Conservation (phyloP, 2,888 invertebrate genomes). For the Mycalesis mineus region DNA sequence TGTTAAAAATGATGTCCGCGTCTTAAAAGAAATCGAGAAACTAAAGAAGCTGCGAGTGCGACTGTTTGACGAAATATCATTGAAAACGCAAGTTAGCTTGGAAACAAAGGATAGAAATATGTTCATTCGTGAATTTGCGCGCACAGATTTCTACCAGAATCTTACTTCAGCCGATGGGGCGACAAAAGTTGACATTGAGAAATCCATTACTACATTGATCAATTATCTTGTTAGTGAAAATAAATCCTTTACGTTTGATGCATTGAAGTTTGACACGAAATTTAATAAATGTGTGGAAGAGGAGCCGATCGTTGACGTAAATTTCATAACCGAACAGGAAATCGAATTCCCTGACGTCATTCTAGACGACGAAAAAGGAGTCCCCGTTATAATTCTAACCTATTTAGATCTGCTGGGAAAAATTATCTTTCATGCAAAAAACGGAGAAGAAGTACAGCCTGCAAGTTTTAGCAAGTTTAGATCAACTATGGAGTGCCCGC, state of each 20-base stretch:
- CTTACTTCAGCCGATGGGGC: slow-evolving; percentile 16
- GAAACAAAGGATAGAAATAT: slow-evolving; percentile 35
- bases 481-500: slow-evolving; percentile 41
- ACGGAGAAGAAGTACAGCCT: slow-evolving; percentile 8
- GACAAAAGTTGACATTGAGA: slow-evolving; percentile 39
- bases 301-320: slow-evolving; percentile 36
- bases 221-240: slow-evolving; percentile 43
- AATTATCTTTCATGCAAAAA: slow-evolving; percentile 37
- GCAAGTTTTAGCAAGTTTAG: slow-evolving; percentile 44
- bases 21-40: too few relatives aligned
- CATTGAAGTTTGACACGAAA: slow-evolving; percentile 38
- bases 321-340: slow-evolving; percentile 40
- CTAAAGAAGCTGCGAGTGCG: too few relatives aligned
- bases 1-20: too few relatives aligned
- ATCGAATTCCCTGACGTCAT: slow-evolving; percentile 48
- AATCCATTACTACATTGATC: slow-evolving; percentile 42
- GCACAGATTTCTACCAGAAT: slow-evolving; percentile 36
- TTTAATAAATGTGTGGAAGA: slow-evolving; percentile 31
- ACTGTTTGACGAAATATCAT: too few relatives aligned
- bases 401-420: slow-evolving; percentile 40
- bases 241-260: slow-evolving; percentile 45
- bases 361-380: slow-evolving; percentile 42
- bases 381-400: slow-evolving; percentile 43
- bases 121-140: slow-evolving; percentile 34
- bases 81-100: not conserved